Base-by-base conservation (phyloP, 2,113 vertebrate genomes). In the Caranx ignobilis region DNA sequence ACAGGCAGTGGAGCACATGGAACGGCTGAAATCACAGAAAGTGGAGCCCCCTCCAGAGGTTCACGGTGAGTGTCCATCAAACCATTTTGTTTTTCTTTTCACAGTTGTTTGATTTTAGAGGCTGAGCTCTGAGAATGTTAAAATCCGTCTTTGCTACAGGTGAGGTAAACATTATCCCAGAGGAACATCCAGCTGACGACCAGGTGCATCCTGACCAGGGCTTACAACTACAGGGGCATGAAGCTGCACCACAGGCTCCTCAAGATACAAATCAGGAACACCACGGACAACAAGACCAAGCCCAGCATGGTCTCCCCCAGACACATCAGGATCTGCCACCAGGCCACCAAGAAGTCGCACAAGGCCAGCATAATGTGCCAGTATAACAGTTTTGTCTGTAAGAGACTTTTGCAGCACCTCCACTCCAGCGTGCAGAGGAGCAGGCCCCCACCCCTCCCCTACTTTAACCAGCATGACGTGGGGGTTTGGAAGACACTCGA, bases 1-100 rank as follows among this genome's bases (percentile, higher is more conserved):
- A 32, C 82, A 99, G 97, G 97, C 96, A 0, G 94, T 98, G 35
- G 96, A 98, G 71, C 97, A 99, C 77, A 96, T 99, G 97, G 97
- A 98, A 82, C 94, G 96, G 26, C 95, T 97, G 85, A 98, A 96
- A 92, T 89, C 95, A 56, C 96, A 97, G 75, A 96, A 97, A 65
- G 92, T 88, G 73, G 94, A 91, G 43, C 91, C 93, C 59, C 95
- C 95, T 64, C 89, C 95, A 54, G 95, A 95, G 76, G 95, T 94
- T 78, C 91, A 89, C 4, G 92, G 97, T 94, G 91, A 95, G 91
- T 88, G 26, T 54, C 7, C 0, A 45, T 81, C 57, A 37, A 31
- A 21, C 13, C 18, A 31, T 43, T 62, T 63, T 47, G 12, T 68
- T 55, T 63, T 5, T 47, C 52, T 61, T 59, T 39, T 26, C 1